Conservation (phyloP, 2,113 vertebrate species). For the Laticauda colubrina region DNA sequence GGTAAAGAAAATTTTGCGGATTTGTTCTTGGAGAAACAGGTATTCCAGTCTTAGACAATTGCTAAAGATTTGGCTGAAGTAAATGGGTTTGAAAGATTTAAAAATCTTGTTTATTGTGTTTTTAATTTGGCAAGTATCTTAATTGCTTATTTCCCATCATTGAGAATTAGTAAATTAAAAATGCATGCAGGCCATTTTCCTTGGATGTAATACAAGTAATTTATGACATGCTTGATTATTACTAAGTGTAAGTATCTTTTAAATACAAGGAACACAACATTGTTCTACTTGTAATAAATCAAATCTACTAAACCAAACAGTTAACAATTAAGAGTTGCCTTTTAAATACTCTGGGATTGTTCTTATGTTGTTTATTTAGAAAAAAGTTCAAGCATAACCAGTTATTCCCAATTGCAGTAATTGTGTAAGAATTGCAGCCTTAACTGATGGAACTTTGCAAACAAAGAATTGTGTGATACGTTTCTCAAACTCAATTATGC, state of each 20-base stretch:
- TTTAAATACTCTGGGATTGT: background rate
- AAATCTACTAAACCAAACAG: background rate
- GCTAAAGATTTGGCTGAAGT: background rate
- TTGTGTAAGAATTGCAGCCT: background rate
- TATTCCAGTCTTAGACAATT: background rate
- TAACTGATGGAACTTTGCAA: background rate
- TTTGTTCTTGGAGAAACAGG: background rate
- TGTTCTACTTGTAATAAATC: background rate
- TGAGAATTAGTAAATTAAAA: background rate
- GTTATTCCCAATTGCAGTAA: background rate
- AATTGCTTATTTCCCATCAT: background rate
- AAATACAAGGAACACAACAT: background rate
- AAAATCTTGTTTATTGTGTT: background rate
- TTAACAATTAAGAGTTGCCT: background rate
- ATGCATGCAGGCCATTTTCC: background rate
- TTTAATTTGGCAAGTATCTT: background rate
- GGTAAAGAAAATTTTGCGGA: background rate
- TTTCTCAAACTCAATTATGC: background rate
- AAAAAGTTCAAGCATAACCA: background rate
- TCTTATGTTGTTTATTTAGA: background rate
- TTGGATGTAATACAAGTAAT: background rate
- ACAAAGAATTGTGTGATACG: background rate
- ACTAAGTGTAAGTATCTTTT: background rate
- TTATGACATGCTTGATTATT: background rate
- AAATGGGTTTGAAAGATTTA: background rate